Evolutionary conservation across 2,797 vertebrate genomes (phyloP), one percentile per base, ranked within the genome.

Genomic region (Enteromius paludinosus): DNA sequence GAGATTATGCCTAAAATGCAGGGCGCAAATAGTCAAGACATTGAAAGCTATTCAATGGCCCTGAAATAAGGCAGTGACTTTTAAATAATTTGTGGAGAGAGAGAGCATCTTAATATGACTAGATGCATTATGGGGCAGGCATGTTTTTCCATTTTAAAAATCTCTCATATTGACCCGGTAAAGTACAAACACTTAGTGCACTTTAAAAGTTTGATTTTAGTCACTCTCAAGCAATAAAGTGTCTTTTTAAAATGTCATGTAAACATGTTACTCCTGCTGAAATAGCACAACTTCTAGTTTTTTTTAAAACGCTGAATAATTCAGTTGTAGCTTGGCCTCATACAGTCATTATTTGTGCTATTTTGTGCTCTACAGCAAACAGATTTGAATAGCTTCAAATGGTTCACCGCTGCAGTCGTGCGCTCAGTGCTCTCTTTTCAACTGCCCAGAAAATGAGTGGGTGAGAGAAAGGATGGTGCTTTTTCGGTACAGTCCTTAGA

Each of bases 321-420:
- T 83, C 41, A 23, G 68, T 15, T 68, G 71, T 72, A 30, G 11
- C 61, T 20, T 33, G 12, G 49, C 52, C 38, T 45, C 43, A 33
- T 71, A 3, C 5, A n/a, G 30, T 14, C 49, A 35, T 35, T 73
- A 5, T 33, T 52, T 6, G 20, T 10, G 52, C 52, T 17, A 59
- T 59, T 75, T 28, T 61, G 54, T 28, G 73, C 33, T 61, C n/a
- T 30, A 45, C 38, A 79, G 35, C 25, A 65, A 71, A 66, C 45
- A 64, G 33, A 45, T 71, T 43, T 62, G 30, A 64, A 64, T 64
- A 15, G 15, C 61, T 64, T 64, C 61, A 18, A 33, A 64, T 33
- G 15, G 28, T 9, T 64, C 3, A 3, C 17, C 61, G 6, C 61
- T 64, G 28, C 61, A 17, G 28, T 30, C 17, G 30, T 33, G 61